Evolutionary conservation across 2,888 invertebrate genomes (phyloP), one percentile per base, ranked within the genome.

Genomic region (Lasioglossum malachurum): DNA sequence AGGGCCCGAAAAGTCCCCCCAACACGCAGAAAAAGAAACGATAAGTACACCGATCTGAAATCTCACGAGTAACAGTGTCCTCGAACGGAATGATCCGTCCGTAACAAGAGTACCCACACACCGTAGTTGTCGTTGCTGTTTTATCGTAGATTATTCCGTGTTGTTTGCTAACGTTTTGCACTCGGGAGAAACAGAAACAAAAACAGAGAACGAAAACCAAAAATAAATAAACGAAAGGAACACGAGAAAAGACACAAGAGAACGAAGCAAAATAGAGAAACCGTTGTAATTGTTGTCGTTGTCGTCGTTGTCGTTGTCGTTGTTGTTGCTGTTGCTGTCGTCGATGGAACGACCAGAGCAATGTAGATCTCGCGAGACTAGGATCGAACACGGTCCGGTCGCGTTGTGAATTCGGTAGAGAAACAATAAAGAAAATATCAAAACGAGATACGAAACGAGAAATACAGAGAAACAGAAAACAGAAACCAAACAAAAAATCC

Each of bases 361-460:
- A 7, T 2, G 44, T 73, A 73, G 38, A 79, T 38, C 35, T 35
- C 41, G 41, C 73, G 83, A 14, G 27, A 72, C 75, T 79, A 86
- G 81, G 80, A 86, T 80, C 77, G 81, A 84, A 81, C 78, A n/a
- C n/a, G n/a, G n/a, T n/a, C n/a, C n/a, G 82, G 81, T 69, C 12
- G n/a, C 4, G 67, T 67, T 35, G 67, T 35, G 67, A 67, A 35
- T 23, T 35, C 67, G 67, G 23, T 67, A 35, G 23, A 67, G 1
- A 23, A 19, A 31, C 16, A 46, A 46, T 35, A 35, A 35, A 35
- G 4, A 35, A 46, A 35, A 19, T 3, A 19, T 27, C 0, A 8
- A 35, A 69, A 38, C 38, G 19, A 64, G 19, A 23, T 35, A 35
- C 67, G n/a, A 57, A 57, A 57, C 57, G 57, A 57, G 57, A 57